Percentiles rank a stretch among this genome's conserved stretches.
These are phyloP conservation scores for Tricholaema leucomelas DNA, from an alignment of 2,113 vertebrate species.

Conservation along the genomic window DNA sequence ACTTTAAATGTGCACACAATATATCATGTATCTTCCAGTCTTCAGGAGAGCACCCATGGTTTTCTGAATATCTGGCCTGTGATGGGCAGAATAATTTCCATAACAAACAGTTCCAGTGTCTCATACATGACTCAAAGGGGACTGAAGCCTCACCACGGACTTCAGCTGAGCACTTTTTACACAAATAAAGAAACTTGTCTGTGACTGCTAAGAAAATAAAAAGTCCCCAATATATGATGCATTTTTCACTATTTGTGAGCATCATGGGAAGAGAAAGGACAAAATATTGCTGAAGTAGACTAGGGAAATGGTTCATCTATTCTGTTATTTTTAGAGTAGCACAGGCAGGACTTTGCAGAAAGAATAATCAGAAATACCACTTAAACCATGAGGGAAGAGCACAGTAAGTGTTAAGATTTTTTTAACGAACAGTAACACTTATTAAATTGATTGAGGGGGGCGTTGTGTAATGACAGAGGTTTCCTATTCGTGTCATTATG, in stretches of 20 bases:
- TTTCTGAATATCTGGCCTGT: not conserved
- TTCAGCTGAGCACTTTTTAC: not conserved
- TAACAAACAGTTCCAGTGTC: not conserved
- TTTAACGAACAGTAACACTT: not conserved
- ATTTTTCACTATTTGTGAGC: not conserved
- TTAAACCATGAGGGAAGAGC: not conserved
- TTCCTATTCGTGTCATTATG: not conserved
- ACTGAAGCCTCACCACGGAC: not conserved
- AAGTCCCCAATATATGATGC: not conserved
- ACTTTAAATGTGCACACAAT: not conserved
- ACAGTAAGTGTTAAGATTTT: not conserved
- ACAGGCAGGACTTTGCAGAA: not conserved
- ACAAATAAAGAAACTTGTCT: not conserved
- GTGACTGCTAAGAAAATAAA: not conserved
- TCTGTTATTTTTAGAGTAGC: not conserved
- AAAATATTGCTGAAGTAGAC: not conserved
- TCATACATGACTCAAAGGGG: not conserved
- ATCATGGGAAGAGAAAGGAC: not conserved
- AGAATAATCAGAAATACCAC: not conserved
- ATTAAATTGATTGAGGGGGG: not conserved
- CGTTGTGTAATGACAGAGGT: not conserved
- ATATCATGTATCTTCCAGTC: not conserved
- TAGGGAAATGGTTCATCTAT: not conserved
- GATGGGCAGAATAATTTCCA: slow-evolving; percentile 9
- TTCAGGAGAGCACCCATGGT: not conserved